Base-by-base conservation (phyloP, 1,140 invertebrate species). In the Drosophila gunungcola region DNA sequence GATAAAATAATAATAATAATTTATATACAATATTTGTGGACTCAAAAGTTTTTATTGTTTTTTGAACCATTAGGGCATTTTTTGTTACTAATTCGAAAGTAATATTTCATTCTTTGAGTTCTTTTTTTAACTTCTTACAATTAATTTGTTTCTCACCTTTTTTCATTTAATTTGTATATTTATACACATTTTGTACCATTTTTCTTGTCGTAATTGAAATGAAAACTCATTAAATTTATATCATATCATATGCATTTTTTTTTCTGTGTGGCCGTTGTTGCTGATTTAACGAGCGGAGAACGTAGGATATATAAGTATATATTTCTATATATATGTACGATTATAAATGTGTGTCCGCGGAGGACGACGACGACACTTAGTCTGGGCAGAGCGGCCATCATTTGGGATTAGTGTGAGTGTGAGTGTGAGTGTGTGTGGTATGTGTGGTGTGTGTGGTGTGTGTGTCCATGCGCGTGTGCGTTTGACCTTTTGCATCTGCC, bases 401-500 rank as follows among this genome's bases (percentile, higher is more conserved):
- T 86, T 85, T 85, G 56, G 82, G 82, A 85, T 85, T 86, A 85
- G 82, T 81, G 52, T 58, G 68, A 38, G 61, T 60, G 55, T n/a
- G 54, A 7, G 45, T 7, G 13, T 56, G 29, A 13, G 39, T 34
- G 63, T n/a, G 58, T 21, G 46, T 52, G 55, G 55, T n/a, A 41
- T 3, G 45, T 7, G 13, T 55, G 27, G 39, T 34, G 63, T n/a
- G 58, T 21, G 46, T 52, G 55, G 25, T 21, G 41, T n/a, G 48
- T 36, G 46, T 52, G 56, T 73, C 53, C 53, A 38, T 55, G 54
- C 52, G 45, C 46, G 60, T 60, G 73, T 77, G 52, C 61, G 67
- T 69, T 67, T 85, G 81, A 84, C 80, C 80, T 85, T 83, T 84
- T 84, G 77, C 80, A 84, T 84, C 80, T 84, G 80, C 77, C 80